These are phyloP conservation scores for Vultur gryphus DNA, from an alignment of 2,797 vertebrate species.

Conservation along the genomic window DNA sequence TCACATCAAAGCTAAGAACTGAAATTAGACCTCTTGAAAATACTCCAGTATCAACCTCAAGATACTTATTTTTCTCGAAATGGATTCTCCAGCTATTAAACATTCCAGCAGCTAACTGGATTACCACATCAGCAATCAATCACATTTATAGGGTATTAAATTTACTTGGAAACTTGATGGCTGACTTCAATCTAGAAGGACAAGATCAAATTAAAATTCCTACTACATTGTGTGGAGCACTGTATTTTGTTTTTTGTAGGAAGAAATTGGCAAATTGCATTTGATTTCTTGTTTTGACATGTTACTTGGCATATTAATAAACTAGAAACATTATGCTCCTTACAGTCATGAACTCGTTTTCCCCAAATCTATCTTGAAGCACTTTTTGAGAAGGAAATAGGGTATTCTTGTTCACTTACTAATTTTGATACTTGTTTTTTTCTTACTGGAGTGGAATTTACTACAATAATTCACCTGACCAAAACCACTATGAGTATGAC, in stretches of 20 bases:
- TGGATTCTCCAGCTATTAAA: slow-evolving; percentile 27
- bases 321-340: background rate
- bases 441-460: background rate
- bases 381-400: background rate
- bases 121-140: slow-evolving; percentile 38
- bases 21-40: background rate
- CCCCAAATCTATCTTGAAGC: background rate
- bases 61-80: slow-evolving; percentile 18
- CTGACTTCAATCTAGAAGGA: slow-evolving; percentile 7
- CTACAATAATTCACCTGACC: background rate
- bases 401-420: background rate
- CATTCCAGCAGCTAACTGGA: background rate
- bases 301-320: slow-evolving; percentile 29
- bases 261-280: slow-evolving; percentile 21
- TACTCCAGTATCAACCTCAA: background rate
- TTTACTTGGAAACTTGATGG: slow-evolving; percentile 22
- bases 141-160: slow-evolving; percentile 45
- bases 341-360: slow-evolving; percentile 21
- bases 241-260: background rate
- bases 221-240: background rate
- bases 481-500: background rate
- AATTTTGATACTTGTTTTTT: background rate
- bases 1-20: background rate
- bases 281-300: slow-evolving; percentile 51
- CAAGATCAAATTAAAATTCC: slow-evolving; percentile 35